phyloP scores from a whole-genome alignment of 2,113 vertebrate genomes.

The Malurus melanocephalus region DNA sequence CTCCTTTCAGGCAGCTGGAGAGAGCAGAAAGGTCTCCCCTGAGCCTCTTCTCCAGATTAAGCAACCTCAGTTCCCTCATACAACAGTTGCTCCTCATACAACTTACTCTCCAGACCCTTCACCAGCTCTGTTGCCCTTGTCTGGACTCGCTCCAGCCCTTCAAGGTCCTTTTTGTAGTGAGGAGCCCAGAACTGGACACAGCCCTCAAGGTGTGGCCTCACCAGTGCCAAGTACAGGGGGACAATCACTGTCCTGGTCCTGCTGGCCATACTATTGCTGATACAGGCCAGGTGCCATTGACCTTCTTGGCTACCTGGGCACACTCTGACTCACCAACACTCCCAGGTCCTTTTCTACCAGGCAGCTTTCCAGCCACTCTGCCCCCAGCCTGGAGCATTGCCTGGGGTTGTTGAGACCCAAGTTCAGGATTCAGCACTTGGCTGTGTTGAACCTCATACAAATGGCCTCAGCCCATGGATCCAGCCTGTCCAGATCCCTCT shows the following conservation, averaged over 20 bases:
- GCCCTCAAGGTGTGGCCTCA: neutral
- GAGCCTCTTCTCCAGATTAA: neutral
- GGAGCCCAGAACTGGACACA: neutral
- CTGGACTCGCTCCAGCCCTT: neutral
- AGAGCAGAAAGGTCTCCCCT: neutral
- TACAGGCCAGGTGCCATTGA: neutral
- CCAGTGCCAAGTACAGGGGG: neutral
- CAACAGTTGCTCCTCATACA: neutral
- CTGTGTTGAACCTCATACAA: neutral
- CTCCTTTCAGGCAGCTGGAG: neutral
- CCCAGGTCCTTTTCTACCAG: too few species aligned
- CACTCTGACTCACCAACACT: neutral
- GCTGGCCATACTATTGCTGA: neutral
- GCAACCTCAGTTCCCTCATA: neutral
- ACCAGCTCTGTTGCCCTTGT: neutral
- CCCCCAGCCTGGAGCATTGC: neutral
- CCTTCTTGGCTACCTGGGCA: neutral
- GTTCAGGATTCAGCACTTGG: neutral
- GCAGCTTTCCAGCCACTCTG: neutral
- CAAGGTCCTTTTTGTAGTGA: neutral
- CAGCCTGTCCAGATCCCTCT: neutral
- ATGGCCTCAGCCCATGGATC: neutral
- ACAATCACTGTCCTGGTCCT: neutral
- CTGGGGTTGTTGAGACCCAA: neutral
- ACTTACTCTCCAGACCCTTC: neutral